Base-by-base conservation (phyloP, 2,113 vertebrate genomes). In the Brachirus orientalis region DNA sequence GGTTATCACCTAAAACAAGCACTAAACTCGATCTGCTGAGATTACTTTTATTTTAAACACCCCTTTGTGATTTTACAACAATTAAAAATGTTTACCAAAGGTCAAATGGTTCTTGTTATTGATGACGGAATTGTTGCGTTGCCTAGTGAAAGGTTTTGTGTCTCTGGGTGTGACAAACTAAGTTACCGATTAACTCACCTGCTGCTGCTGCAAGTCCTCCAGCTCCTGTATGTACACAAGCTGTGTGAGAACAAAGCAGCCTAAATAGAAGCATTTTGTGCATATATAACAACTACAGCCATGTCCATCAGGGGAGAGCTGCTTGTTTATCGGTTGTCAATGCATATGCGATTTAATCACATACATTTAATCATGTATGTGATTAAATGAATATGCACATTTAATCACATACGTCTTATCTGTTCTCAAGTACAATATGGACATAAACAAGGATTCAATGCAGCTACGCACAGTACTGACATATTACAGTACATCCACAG, bases 1-100 rank as follows among this genome's bases (percentile, higher is more conserved):
- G 75, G 89, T 91, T 88, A 91, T 88, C 86, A 80, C 74, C 80
- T 82, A 66, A 76, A 41, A 79, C 16, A 40, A 69, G 46, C 33
- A 59, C 57, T 77, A 37, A 65, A 40, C 22, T 64, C 46, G 80
- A 74, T 72, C 47, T 57, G 69, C 63, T 60, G 50, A 64, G 60
- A 74, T 75, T 60, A 77, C 13, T 61, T 82, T 53, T 6, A 47
- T 57, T 71, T 65, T 38, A 73, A 73, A 38, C 35, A 47, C 14
- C 11, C 2, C 9, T 56, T 68, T 67, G 20, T 19, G 37, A 36
- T 37, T 53, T 38, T 57, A 36, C 22, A 51, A 28, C 36, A 45
- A 70, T 64, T 64, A 56, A 77, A 80, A 74, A 46, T 1, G 10
- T 43, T 33, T 55, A 40, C 10, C 18, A 84, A 79, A 80, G 72